Evolutionary conservation across 2,113 vertebrate genomes (phyloP), one percentile per base, ranked within the genome.

Genomic region (Hippocampus abdominalis): DNA sequence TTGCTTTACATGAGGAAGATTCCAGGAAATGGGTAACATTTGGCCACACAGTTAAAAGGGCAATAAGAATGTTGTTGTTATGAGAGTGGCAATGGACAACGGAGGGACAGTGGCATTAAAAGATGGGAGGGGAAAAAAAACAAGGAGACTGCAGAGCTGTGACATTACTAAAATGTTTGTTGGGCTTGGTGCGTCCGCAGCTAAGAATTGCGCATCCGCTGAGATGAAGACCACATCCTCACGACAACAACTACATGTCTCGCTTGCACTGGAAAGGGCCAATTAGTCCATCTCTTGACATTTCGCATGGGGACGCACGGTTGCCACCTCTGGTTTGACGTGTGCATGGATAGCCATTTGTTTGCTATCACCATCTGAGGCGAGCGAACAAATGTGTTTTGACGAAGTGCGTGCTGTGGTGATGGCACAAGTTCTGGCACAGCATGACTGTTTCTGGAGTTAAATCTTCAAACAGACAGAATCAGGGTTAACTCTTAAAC

Each of bases 141-240:
- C 63, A 73, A 68, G 46, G 64, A 44, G 54, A 40, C 65, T 62
- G 64, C 29, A 4, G 66, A 70, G 72, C 71, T 63, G 81, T 66
- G 73, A 84, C 83, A 86, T 89, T 87, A 79, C 84, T 72, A 63
- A 79, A 70, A 89, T 86, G 80, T 80, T 84, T 83, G 77, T 32
- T 27, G 80, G 76, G 72, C 68, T 86, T 57, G 75, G 76, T 76
- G 25, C 18, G 74, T 44, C 3, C 16, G 5, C 40, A 65, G 39
- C 75, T 48, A 62, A 82, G 70, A 84, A 66, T 32, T 9, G 16
- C 25, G 72, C 79, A 84, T 84, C 87, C 67, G 51, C 71, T 76
- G 64, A 59, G 70, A 66, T 66, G 51, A 44, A 4, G 70, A 72
- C 59, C 46, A 71, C 72, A 79, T 81, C 79, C 74, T 69, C 68